A percentile compares a stretch with the other conserved stretches of the same genome.
Conservation (phyloP, 2,888 invertebrate genomes). For the Heliconius erato region DNA sequence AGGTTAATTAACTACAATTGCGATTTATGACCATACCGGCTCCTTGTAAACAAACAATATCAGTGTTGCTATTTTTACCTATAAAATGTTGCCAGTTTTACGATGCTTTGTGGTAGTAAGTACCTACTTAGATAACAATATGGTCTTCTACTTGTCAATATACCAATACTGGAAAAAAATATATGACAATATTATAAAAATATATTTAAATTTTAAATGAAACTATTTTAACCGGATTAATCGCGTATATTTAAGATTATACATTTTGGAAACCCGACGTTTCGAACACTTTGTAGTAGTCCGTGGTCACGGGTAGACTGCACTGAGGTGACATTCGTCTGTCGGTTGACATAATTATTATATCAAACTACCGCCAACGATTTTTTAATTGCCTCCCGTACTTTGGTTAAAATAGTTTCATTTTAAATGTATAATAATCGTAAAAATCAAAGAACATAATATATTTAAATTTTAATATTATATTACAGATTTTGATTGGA, state of each 20-base stretch:
- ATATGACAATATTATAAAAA: neutral
- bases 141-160: neutral
- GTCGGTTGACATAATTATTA: no score
- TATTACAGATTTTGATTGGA: neutral
- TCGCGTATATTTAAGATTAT: no score
- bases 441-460: no score
- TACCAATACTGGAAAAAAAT: neutral
- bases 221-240: no score
- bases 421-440: no score
- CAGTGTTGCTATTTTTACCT: constrained; percentile 18
- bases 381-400: no score
- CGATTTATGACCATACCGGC: constrained; percentile 63
- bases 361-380: no score
- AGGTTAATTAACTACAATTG: constrained; percentile 77
- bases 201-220: neutral
- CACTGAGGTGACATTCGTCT: no score
- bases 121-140: neutral
- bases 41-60: constrained; percentile 30
- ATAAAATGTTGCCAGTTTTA: constrained; percentile 13
- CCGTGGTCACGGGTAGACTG: no score
- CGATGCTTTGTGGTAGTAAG: neutral
- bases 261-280: no score
- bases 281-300: no score
- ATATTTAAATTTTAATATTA: neutral
- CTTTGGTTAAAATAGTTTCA: no score